Evolutionary conservation across 2,888 invertebrate genomes (phyloP), one percentile per base, ranked within the genome.

Genomic region (Microchrysa polita): DNA sequence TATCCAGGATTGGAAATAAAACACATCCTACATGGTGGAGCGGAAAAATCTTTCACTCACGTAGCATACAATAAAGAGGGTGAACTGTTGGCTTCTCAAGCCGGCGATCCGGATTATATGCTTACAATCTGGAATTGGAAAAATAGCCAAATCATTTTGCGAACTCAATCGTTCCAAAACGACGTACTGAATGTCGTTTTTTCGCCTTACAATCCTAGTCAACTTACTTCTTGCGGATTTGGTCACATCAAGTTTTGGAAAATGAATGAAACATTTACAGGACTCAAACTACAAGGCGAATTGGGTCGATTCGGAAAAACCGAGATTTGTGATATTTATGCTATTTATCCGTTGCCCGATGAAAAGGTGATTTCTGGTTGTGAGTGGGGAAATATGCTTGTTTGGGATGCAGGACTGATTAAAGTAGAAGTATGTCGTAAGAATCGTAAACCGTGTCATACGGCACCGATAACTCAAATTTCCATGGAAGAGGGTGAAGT

Each of bases 171-270:
- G 0, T 92, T 94, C 82, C 91, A 92, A 14, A 94, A 92, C 80
- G 93, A 93, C 80, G 92, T 96, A 1, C 90, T 89, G 78, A 87
- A 90, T 74, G 92, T 93, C 0, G 90, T 91, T 81, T 96, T 97
- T 82, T 96, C 96, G 0, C 89, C 91, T 0, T 91, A 90, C 78
- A 90, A 94, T 76, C 90, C 92, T 5, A 94, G 93, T 9, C 90
- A 93, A 78, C 86, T 97, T 48, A 92, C 92, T 2, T 91, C 95
- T 2, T 89, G 92, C 79, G 95, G 94, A 10, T 83, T 90, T 1
- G 91, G 91, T 18, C 94, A 95, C 80, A 91, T 93, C 34, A 95
- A 95, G 83, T 95, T 95, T 84, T 97, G 96, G 96, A 96, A 94
- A 87, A 96, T 96, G 92, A 92, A 92, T 0, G 83, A 88, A 77